These are phyloP conservation scores for Leptoclinus maculatus DNA, from an alignment of 2,797 vertebrate genomes.

Conservation along the genomic window DNA sequence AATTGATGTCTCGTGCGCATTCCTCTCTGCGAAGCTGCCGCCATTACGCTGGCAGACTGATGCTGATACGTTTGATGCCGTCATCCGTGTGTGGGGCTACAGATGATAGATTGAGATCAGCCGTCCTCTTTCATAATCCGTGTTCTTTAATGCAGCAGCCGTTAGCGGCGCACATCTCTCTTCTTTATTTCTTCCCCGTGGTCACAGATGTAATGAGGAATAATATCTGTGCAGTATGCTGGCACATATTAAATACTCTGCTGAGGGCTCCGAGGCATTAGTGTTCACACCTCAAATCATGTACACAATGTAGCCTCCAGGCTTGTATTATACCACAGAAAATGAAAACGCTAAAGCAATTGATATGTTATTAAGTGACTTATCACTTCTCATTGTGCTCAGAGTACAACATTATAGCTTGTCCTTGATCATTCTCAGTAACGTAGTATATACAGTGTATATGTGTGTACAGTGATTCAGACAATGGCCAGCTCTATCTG, in stretches of 20 bases:
- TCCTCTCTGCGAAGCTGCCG: slow-evolving; percentile 34
- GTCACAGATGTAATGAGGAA: slow-evolving; percentile 68
- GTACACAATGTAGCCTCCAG: slow-evolving; percentile 35
- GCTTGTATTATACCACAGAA: slow-evolving; percentile 34
- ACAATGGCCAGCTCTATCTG: neutral
- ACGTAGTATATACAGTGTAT: neutral
- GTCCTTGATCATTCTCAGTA: neutral
- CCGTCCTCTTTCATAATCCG: slow-evolving; percentile 39
- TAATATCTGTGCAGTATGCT: slow-evolving; percentile 53
- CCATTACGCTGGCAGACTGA: slow-evolving; percentile 32
- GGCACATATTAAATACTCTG: slow-evolving; percentile 67
- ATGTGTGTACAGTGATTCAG: neutral
- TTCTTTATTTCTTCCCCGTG: slow-evolving; percentile 41
- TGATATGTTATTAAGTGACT: slow-evolving; percentile 44
- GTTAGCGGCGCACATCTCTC: slow-evolving; percentile 6
- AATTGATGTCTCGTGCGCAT: slow-evolving; percentile 33
- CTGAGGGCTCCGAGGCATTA: slow-evolving; percentile 58
- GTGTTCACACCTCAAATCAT: slow-evolving; percentile 63
- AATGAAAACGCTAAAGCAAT: slow-evolving; percentile 39
- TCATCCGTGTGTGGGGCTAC: slow-evolving; percentile 38
- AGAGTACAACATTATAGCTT: slow-evolving; percentile 1
- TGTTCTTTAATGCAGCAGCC: slow-evolving; percentile 60
- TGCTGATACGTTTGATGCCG: slow-evolving; percentile 54
- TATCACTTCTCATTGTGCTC: slow-evolving; percentile 13
- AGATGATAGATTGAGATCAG: slow-evolving; percentile 70